These are phyloP conservation scores for Helicolenus hilgendorfi DNA, from an alignment of 2,797 vertebrate genomes.

Conservation along the genomic window DNA sequence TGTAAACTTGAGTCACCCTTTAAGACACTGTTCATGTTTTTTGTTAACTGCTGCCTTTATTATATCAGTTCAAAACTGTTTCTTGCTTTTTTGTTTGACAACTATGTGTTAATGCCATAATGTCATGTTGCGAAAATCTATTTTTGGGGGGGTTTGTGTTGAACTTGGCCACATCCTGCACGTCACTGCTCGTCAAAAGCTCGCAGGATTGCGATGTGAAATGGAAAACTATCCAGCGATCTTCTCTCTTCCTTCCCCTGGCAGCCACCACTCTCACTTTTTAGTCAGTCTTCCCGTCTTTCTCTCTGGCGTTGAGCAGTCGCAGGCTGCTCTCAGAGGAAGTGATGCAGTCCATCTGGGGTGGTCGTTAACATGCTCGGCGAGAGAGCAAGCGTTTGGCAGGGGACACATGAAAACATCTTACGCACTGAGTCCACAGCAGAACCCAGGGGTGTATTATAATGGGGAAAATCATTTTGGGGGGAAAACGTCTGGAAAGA, in stretches of 20 bases:
- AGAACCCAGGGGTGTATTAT: conserved; percentile 66
- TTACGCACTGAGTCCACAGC: conserved; percentile 53
- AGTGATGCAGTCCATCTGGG: conserved; percentile 81
- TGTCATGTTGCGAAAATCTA: neutral
- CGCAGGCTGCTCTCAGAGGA: conserved; percentile 63
- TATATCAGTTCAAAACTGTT: neutral
- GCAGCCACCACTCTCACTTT: neutral
- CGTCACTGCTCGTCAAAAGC: neutral
- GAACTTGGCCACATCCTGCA: neutral
- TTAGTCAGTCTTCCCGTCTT: neutral
- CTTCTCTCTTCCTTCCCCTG: conserved; percentile 16
- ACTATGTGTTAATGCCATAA: neutral
- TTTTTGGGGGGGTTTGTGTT: neutral
- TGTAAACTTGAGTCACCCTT: neutral
- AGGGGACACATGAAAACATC: conserved; percentile 75
- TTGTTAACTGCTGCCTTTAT: neutral
- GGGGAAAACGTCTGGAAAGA: conserved; percentile 65
- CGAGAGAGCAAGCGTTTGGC: conserved; percentile 67
- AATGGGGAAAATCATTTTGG: conserved; percentile 58
- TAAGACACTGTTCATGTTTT: neutral
- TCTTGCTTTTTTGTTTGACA: neutral
- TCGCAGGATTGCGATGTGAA: conserved; percentile 8
- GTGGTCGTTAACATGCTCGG: conserved; percentile 77
- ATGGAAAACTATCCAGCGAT: conserved; percentile 24
- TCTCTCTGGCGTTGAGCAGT: conserved; percentile 48